These are phyloP conservation scores for Pyralis farinalis DNA, from an alignment of 2,888 invertebrate genomes.

Conservation along the genomic window DNA sequence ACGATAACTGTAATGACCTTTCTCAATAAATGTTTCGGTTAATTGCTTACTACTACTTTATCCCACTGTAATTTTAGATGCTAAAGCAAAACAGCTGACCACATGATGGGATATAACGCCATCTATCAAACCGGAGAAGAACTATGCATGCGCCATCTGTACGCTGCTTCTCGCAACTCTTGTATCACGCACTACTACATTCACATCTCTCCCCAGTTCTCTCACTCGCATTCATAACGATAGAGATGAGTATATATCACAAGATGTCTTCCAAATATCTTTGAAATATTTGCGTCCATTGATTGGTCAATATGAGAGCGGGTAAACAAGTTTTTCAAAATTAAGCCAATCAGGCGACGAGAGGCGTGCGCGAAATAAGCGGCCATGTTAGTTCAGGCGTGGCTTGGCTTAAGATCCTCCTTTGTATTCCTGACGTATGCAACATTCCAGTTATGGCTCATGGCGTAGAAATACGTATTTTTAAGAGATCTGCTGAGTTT, in stretches of 20 bases:
- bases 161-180: conserved; percentile 21
- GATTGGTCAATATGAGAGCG: conserved; percentile 62
- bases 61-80: too few relatives aligned
- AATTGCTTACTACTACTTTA: too few relatives aligned
- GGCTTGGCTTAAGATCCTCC: conserved; percentile 63
- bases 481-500: conserved; percentile 62
- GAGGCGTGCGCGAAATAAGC: conserved; percentile 48
- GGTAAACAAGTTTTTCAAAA: conserved; percentile 49
- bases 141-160: conserved; percentile 65
- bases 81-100: conserved; percentile 39
- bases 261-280: conserved; percentile 59
- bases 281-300: conserved; percentile 51
- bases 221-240: conserved; percentile 51
- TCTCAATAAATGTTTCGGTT: too few relatives aligned
- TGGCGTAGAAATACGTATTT: conserved; percentile 67
- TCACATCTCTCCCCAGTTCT: conserved; percentile 38
- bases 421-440: conserved; percentile 77
- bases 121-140: conserved; percentile 43
- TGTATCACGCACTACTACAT: conserved; percentile 40
- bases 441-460: conserved; percentile 75
- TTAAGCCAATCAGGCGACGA: conserved; percentile 56
- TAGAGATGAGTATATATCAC: conserved; percentile 49
- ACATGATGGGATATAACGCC: conserved; percentile 30
- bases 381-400: conserved; percentile 77
- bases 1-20: too few relatives aligned